A percentile compares a stretch with the other conserved stretches of the same genome.
Conservation (phyloP, 1,140 invertebrate genomes). For the Steinernema khuongi region DNA sequence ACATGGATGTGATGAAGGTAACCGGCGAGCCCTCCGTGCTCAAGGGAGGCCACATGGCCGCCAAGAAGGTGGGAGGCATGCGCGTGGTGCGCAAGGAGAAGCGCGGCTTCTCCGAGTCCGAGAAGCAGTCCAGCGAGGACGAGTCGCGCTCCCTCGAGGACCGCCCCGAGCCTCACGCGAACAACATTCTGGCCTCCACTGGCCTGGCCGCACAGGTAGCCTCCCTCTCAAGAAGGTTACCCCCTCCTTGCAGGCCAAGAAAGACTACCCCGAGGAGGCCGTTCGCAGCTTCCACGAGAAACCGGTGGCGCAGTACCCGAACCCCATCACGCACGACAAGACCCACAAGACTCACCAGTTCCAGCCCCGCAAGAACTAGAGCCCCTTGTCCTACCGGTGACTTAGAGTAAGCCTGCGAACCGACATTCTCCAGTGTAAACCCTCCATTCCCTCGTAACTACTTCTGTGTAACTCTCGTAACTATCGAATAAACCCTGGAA, state of each 20-base stretch:
- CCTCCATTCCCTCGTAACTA: neutral
- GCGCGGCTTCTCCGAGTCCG: neutral
- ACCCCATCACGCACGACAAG: neutral
- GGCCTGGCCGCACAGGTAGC: neutral
- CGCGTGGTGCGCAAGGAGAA: neutral
- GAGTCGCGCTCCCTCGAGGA: neutral
- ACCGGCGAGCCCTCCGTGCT: neutral
- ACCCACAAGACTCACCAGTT: neutral
- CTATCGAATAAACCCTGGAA: neutral
- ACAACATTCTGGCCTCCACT: slow-evolving; percentile 8
- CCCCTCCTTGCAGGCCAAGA: neutral
- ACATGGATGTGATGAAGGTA: neutral
- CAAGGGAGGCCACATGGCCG: slow-evolving; percentile 3
- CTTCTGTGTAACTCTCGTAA: neutral
- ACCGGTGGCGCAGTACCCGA: neutral
- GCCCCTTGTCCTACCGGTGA: no score
- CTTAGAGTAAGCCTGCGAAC: no score
- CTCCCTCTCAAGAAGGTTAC: neutral
- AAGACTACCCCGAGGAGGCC: neutral
- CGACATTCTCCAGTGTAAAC: neutral
- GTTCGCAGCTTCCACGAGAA: slow-evolving; percentile 5
- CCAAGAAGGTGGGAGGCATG: neutral
- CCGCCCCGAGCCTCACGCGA: neutral
- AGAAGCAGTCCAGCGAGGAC: slow-evolving; percentile 8
- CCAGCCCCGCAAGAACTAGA: neutral